Evolutionary conservation across 2,113 vertebrate genomes (phyloP), one percentile per base, ranked within the genome.

Genomic region (Heterochromis multidens): DNA sequence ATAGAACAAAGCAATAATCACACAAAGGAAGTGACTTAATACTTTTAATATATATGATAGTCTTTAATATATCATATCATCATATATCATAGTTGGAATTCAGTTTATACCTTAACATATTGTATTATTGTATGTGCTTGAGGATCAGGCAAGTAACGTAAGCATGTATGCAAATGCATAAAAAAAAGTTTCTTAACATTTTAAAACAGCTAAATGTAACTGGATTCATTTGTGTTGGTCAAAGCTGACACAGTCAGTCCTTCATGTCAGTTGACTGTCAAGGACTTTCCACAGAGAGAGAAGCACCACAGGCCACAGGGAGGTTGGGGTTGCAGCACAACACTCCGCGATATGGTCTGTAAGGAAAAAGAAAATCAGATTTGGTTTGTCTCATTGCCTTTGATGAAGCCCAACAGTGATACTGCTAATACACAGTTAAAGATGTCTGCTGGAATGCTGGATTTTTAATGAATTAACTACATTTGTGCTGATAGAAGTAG

Each of bases 231-330:
- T 54, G 4, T 33, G 49, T 27, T 37, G 37, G 21, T 67, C 10
- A 37, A 23, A 46, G 12, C 10, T 2, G 33, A 35, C 46, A 43
- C 14, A 49, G 14, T 2, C 13, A 12, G 12, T 37, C n/a, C 67
- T 23, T 92, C 80, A 77, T 59, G 80, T 31, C 5, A 65, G 37
- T 19, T 54, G 31, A 10, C 46, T 31, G 77, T 86, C 54, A 1
- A 88, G 27, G 40, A 89, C 17, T 21, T 21, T 74, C 91, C 89
- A 90, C 81, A 90, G 63, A 31, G 54, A 12, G 63, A 91, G 31
- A 43, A 83, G 10, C 70, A 88, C 43, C 37, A 56, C 29, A 10
- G 79, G 59, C 89, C 87, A 93, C 49, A 92, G 84, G 2, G 63
- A 33, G 49, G 29, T 1, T 0, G 80, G 83, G 78, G 63, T 3